These are phyloP conservation scores for Leptobrachium ailaonicum DNA, from an alignment of 2,113 vertebrate genomes.

Conservation along the genomic window DNA sequence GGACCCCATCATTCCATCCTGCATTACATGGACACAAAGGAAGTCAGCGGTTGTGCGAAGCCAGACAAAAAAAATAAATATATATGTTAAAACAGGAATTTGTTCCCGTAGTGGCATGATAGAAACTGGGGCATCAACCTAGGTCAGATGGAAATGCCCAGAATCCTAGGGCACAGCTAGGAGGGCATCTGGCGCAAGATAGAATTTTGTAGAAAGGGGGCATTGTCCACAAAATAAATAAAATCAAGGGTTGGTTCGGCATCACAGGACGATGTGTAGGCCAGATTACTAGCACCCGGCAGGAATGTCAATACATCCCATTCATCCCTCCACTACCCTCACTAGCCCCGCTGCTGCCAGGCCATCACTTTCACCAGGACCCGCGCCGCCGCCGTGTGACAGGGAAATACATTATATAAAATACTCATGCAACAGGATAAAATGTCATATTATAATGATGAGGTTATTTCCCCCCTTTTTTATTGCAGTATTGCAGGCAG, in stretches of 20 bases:
- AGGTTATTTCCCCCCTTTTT: neutral
- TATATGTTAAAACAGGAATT: too few relatives aligned
- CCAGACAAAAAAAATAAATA: too few relatives aligned
- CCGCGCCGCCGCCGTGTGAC: neutral
- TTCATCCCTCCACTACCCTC: neutral
- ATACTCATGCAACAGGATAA: neutral
- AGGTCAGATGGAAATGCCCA: too few relatives aligned
- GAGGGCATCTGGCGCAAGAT: too few relatives aligned
- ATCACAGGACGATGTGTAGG: too few relatives aligned
- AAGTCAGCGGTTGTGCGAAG: neutral
- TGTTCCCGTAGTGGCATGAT: too few relatives aligned
- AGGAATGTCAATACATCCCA: neutral
- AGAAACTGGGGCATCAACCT: too few relatives aligned
- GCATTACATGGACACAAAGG: slow-evolving; percentile 25
- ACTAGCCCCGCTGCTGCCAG: neutral
- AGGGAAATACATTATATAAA: neutral
- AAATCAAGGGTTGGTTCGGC: too few relatives aligned
- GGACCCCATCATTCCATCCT: slow-evolving; percentile 47
- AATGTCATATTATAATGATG: neutral
- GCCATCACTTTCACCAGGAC: neutral
- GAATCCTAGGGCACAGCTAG: too few relatives aligned
- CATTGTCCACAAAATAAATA: too few relatives aligned
- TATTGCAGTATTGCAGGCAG: neutral
- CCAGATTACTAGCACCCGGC: neutral
- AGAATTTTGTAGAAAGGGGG: too few relatives aligned